phyloP scores from a whole-genome alignment of 2,797 vertebrate species.

The Paguma larvata region DNA sequence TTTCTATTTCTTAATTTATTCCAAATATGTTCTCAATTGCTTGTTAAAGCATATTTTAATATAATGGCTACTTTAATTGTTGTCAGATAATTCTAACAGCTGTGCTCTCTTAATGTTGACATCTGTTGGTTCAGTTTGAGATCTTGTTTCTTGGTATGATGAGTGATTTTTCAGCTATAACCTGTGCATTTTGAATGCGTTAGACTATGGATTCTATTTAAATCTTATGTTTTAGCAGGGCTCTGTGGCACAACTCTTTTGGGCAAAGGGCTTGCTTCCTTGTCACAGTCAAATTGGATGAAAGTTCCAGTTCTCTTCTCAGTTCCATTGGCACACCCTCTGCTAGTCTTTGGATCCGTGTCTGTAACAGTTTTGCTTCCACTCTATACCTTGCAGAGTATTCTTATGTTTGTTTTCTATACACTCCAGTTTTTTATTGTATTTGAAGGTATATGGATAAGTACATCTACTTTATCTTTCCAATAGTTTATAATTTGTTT shows the following conservation, averaged over 20 bases:
- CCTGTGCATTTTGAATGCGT: neutral
- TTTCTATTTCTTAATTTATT: neutral
- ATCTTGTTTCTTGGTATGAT: neutral
- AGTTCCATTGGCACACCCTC: neutral
- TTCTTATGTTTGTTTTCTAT: neutral
- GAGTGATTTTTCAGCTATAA: neutral
- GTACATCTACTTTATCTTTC: neutral
- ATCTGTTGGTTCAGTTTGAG: neutral
- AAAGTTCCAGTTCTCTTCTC: neutral
- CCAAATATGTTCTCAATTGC: neutral
- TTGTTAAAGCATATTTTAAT: neutral
- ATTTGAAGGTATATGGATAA: neutral
- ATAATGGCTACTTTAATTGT: neutral
- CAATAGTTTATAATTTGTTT: neutral
- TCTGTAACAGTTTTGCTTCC: neutral
- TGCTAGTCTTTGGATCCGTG: too few relatives aligned
- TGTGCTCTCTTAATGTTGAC: neutral
- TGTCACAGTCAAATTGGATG: neutral
- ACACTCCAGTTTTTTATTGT: neutral
- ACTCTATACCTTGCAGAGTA: neutral
- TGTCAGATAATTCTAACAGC: neutral
- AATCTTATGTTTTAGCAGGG: neutral
- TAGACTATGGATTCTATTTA: neutral
- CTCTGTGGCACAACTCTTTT: neutral
- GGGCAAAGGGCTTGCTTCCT: neutral